Conservation (phyloP, 2,797 vertebrate genomes). For the Margarornis squamiger region DNA sequence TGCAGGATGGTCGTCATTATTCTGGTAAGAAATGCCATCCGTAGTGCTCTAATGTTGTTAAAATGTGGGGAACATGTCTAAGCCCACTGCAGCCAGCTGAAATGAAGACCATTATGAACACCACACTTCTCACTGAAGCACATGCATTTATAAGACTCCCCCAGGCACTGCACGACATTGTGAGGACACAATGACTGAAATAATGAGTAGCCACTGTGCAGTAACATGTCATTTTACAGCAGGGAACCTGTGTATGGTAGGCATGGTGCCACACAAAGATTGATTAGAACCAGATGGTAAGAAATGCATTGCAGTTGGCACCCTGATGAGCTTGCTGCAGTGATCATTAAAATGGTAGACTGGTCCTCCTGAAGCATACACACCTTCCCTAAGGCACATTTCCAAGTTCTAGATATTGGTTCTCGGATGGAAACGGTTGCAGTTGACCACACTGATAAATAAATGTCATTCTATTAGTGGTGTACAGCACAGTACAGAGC, state of each 20-base stretch:
- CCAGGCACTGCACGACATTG: conserved; percentile 39
- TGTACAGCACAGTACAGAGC: not conserved
- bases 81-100: not conserved
- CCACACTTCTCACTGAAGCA: not conserved
- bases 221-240: conserved; percentile 19
- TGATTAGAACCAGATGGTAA: conserved; percentile 48
- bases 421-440: not conserved
- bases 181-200: conserved; percentile 30
- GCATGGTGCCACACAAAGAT: conserved; percentile 27
- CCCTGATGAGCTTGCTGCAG: not conserved
- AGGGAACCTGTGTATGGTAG: conserved; percentile 5
- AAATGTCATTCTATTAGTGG: not conserved
- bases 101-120: not conserved
- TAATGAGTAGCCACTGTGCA: conserved; percentile 1
- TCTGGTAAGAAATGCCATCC: not conserved
- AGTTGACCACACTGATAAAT: not conserved
- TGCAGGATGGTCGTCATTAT: not conserved
- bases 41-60: not conserved
- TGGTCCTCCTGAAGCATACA: not conserved
- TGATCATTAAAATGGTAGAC: not conserved
- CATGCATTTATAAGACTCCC: not conserved
- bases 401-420: not conserved
- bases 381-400: not conserved
- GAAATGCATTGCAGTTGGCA: not conserved
- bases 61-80: not conserved